Evolutionary conservation across 2,888 invertebrate genomes (phyloP), one percentile per base, ranked within the genome.

Genomic region (Drosophila multiciliata): DNA sequence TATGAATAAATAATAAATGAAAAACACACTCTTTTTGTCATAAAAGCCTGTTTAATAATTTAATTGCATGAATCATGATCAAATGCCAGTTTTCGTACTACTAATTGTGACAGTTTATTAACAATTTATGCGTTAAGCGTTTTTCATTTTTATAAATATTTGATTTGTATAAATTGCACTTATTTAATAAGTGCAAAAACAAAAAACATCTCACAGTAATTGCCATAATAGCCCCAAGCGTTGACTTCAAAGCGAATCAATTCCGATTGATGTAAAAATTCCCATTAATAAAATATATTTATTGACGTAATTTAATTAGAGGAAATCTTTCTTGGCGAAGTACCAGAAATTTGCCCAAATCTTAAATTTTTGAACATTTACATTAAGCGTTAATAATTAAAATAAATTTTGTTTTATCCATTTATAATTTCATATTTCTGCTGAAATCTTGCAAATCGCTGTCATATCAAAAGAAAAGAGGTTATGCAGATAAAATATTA

Each of bases 61-160:
- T 32, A 84, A 50, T 57, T 48, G 29, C 17, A 68, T 79, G 55
- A 73, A 66, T 69, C 72, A 73, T 36, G 50, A 67, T 60, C 32
- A 53, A 63, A 60, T 69, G 65, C 35, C 65, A 69, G 63, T 55
- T 65, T 50, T 58, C 49, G 65, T 8, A 66, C 36, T 26, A 26
- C 50, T 70, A 59, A 67, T 60, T 76, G 60, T 57, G 58, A 60
- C 66, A 67, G 29, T 66, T 80, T 59, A 75, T 67, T 52, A 59
- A 59, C 33, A 68, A 70, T 66, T 63, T 23, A 35, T 60, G 60
- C 33, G 36, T 48, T 29, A 26, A 17, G 54, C 32, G 29, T 45
- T 66, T 71, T 60, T 48, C 42, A 62, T 64, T 65, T 72, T 66
- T 45, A 84, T 87, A 66, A 84, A 87, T 87, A 80, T 85, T 82